Base-by-base conservation (phyloP, 2,113 vertebrate species). In the Perca fluviatilis region DNA sequence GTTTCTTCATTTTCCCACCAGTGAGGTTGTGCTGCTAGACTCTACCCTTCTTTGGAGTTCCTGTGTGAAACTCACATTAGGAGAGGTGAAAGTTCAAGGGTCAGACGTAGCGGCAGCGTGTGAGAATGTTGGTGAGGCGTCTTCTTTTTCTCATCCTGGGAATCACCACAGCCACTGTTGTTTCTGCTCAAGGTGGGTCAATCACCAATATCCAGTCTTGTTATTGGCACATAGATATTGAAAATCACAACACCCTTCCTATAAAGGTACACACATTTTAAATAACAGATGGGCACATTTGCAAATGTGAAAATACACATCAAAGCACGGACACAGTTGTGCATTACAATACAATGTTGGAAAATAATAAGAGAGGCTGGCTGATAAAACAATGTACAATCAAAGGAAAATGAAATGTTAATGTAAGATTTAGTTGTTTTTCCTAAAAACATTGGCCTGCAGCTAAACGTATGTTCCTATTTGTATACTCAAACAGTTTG, bases 171-270 rank as follows among this genome's bases (percentile, higher is more conserved):
- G 82, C 70, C 30, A 61, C 85, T 56, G 77, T 88, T 80, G 72
- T 91, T 53, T 66, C 83, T 65, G 74, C 86, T 82, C 92, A 93
- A 92, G 95, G 95, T 96, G 71, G 47, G 87, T 86, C 56, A 68
- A 16, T 75, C 25, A 65, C 13, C 14, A 43, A 53, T 9, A 49
- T 43, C 0, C 16, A 36, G 9, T 46, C 30, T 40, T 77, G 43
- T 47, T 6, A 27, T 18, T 74, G 12, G 5, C 15, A 25, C 30
- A 33, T 51, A 25, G n/a, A 23, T 70, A 15, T 1, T 36, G 5
- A 58, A 74, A 65, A 62, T 5, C 47, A 69, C 18, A 33, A 21
- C 19, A 33, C 4, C 16, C 43, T 58, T 23, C 64, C 27, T 15
- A 12, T 5, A 61, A 69, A 74, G 3, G 1, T 10, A 33, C 8